Base-by-base conservation (phyloP, 2,113 vertebrate species). In the Nymphicus hollandicus region DNA sequence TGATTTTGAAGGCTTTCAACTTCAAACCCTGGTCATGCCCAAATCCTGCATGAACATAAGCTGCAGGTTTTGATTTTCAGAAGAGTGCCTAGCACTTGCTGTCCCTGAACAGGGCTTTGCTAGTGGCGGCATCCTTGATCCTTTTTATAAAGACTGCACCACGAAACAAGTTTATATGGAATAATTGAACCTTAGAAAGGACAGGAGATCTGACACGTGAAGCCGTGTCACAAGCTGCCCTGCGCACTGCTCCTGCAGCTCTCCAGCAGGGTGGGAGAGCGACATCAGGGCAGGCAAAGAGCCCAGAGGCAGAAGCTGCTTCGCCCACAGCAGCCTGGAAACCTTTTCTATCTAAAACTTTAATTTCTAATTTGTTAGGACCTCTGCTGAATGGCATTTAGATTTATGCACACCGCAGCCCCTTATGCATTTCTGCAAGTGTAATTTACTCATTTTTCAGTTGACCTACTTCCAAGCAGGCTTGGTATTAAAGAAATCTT, bases 381-480 rank as follows among this genome's bases (percentile, higher is more conserved):
- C 63, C 72, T 72, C 73, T 85, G 39, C 63, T 90, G 47, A 73
- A 44, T 18, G 56, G 72, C 66, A 74, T 53, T 18, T 82, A 74
- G 77, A 94, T 95, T 90, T 91, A 68, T 25, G 78, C 43, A 68
- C 37, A 29, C 50, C 0, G 0, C 73, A 78, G 47, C n/a, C 65
- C 66, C 86, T 83, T 46, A 81, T 87, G 74, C 76, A 25, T 82
- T 96, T 93, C 66, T 70, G 65, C 60, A 71, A 93, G 41, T 68
- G 72, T 83, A 91, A 95, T 94, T 85, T 84, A 86, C 89, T 83
- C 52, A 56, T 93, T 94, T 93, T 95, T 88, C 82, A 84, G 78
- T 15, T 95, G 94, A 93, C 96, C 76, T 96, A 89, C 73, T 96
- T 96, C 88, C 80, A 92, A 47, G 66, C 70, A 83, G 86, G 66